Evolutionary conservation across 2,113 vertebrate genomes (phyloP).

Genomic region (Neotragus moschatus): DNA sequence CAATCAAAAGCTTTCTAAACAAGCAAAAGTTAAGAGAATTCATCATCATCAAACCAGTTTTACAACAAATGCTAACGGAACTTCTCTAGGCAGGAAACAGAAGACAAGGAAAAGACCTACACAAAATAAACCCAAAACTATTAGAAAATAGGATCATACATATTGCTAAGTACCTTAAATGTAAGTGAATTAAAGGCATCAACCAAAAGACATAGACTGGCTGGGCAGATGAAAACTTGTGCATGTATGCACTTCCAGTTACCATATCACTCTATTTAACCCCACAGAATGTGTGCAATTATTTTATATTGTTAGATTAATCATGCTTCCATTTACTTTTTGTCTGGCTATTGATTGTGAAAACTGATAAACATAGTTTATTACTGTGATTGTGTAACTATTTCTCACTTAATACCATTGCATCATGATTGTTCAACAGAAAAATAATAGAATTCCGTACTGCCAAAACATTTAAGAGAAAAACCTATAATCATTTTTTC

Average conservation of each 20-base stretch:
- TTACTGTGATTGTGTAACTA: neutral
- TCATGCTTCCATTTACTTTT: neutral
- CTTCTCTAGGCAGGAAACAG: neutral
- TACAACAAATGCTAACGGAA: neutral
- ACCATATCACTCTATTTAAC: neutral
- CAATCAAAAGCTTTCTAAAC: neutral
- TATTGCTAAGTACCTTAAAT: neutral
- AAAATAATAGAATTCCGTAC: neutral
- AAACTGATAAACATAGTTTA: neutral
- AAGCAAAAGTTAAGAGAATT: neutral
- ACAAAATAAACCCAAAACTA: neutral
- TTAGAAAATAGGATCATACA: neutral
- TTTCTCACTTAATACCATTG: neutral
- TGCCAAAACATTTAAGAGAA: neutral
- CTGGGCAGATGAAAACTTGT: neutral
- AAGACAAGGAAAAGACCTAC: neutral
- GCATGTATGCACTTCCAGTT: neutral
- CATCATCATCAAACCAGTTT: neutral
- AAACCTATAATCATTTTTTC: neutral
- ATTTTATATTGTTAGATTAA: neutral
- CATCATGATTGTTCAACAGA: neutral
- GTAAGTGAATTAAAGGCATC: neutral
- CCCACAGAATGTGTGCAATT: neutral
- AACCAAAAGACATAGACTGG: neutral
- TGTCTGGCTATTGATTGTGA: neutral